A percentile compares a stretch with the other conserved stretches of the same genome.
These are phyloP conservation scores for Strix occidentalis DNA, from an alignment of 2,797 vertebrate genomes.

Conservation along the genomic window DNA sequence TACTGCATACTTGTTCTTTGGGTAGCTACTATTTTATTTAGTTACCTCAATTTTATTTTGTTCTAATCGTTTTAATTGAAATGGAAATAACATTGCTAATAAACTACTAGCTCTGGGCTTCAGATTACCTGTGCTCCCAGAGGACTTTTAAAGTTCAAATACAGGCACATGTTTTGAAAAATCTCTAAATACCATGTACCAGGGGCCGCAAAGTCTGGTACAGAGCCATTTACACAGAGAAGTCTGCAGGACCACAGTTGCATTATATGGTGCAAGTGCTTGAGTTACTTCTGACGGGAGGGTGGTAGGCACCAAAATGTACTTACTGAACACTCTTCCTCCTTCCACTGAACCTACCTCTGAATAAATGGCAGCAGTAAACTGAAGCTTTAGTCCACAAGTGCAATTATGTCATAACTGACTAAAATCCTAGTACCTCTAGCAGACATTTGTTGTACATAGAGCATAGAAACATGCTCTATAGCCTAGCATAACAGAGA, in stretches of 20 bases:
- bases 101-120: background rate
- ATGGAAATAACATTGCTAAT: background rate
- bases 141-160: background rate
- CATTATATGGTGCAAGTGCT: background rate
- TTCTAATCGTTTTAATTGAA: background rate
- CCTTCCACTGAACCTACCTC: background rate
- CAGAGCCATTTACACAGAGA: background rate
- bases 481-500: background rate
- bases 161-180: background rate
- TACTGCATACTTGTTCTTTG: background rate
- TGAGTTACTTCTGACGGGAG: background rate
- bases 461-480: background rate
- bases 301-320: background rate
- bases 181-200: background rate
- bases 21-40: background rate
- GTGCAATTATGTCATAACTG: background rate
- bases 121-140: background rate
- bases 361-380: background rate
- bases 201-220: rapidly evolving
- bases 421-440: background rate
- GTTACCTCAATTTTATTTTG: background rate
- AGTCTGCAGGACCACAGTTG: background rate
- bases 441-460: background rate
- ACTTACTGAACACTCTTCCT: background rate
- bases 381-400: background rate